Base-by-base conservation (phyloP, 2,888 invertebrate species). In the Cantharis rustica region DNA sequence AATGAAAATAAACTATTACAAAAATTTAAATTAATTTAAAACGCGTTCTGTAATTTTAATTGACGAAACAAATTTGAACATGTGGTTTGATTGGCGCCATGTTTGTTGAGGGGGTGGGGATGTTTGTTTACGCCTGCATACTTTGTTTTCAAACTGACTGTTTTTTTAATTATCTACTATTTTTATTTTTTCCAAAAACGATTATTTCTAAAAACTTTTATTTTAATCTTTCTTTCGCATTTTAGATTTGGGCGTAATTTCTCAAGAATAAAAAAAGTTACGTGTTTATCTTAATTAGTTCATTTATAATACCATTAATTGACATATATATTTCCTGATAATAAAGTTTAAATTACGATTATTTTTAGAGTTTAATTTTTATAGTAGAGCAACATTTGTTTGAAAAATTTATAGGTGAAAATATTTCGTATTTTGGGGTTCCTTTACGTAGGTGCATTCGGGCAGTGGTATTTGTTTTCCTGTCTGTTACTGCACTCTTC, bases 71-170 rank as follows among this genome's bases (percentile, higher is more conserved):
- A 68, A 74, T 75, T 61, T 27, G 68, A 78, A 80, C 81, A 82
- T 80, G 80, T 81, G 81, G 78, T 79, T 79, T 78, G 72, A 72
- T 72, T 73, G 82, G 76, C 85, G 85, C 86, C 86, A 86, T 86
- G 83, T 85, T 85, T 83, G 80, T 73, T 73, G 75, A 75, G 77
- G 79, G 83, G 79, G 81, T 80, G 81, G 82, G 84, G 83, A 82
- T 84, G 83, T 82, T 82, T 83, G 81, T 84, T 84, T 83, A 83
- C 82, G 81, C 68, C 71, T 68, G 75, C 73, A 75, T 61, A 66
- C 68, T 63, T 69, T 61, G 75, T 27, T 61, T 68, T 66, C 69
- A 69, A 72, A 74, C 74, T 74, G 72, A 72, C 73, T 75, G n/a
- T 47, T 47, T 31, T 47, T 47, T 47, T 47, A 47, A 47, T 47